Percentiles rank a stretch among this genome's conserved stretches.
Conservation (phyloP, 2,888 invertebrate species). For the Zaprionus obscuricornis region DNA sequence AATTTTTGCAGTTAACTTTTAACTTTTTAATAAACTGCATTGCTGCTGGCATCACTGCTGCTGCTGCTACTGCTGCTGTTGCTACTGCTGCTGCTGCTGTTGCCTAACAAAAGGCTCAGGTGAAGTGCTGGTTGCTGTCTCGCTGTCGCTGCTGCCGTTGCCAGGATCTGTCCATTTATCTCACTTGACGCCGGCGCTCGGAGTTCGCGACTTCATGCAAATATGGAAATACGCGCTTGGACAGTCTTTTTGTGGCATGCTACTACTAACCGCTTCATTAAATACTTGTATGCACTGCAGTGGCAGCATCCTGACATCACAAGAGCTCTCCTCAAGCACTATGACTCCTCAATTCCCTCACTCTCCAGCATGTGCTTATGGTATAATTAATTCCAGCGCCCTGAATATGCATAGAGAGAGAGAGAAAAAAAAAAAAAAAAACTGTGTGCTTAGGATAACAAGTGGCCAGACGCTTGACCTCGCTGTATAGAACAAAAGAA, state of each 20-base stretch:
- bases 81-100: too few relatives aligned
- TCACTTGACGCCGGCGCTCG: constrained; percentile 59
- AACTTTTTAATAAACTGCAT: too few relatives aligned
- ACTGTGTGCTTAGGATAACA: not conserved
- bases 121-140: too few relatives aligned
- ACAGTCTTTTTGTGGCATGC: constrained; percentile 10
- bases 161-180: constrained; percentile 68
- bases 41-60: too few relatives aligned
- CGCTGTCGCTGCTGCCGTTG: constrained; percentile 7
- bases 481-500: constrained; percentile 28
- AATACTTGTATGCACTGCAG: constrained; percentile 55
- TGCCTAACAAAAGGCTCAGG: too few relatives aligned
- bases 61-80: too few relatives aligned
- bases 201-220: too few relatives aligned
- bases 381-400: constrained; percentile 74
- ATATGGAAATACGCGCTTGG: constrained; percentile 62
- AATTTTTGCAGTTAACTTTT: constrained; percentile 43
- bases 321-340: constrained; percentile 58
- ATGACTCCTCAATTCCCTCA: too few relatives aligned
- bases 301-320: constrained; percentile 43
- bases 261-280: constrained; percentile 72
- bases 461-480: constrained; percentile 35
- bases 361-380: constrained; percentile 56
- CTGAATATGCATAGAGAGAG: constrained; percentile 42
- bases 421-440: not conserved